Conservation (phyloP, 2,888 invertebrate genomes). For the Agonopterix arenella region DNA sequence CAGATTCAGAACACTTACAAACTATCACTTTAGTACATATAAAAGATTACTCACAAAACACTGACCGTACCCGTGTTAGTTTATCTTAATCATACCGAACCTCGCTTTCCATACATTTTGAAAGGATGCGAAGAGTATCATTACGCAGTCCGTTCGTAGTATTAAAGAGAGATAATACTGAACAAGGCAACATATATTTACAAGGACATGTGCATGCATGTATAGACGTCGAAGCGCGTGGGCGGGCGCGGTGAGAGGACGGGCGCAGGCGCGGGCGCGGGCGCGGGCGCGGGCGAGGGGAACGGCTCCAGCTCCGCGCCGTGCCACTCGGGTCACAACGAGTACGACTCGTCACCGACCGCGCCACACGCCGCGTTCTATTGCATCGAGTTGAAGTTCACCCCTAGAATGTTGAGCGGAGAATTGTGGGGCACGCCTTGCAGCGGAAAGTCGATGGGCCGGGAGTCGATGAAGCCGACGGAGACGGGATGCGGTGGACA, state of each 20-base stretch:
- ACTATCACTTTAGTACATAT: background rate
- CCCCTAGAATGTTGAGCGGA: conserved; percentile 83
- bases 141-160: background rate
- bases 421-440: conserved; percentile 78
- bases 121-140: background rate
- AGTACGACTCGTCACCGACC: conserved; percentile 37
- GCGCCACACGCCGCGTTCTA: conserved; percentile 66
- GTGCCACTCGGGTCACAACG: conserved; percentile 63
- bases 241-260: conserved; percentile 3
- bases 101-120: no score
- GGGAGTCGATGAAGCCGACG: conserved; percentile 83
- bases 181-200: conserved; percentile 19
- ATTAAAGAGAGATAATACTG: conserved; percentile 14
- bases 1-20: conserved; percentile 2
- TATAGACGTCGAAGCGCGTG: conserved; percentile 17
- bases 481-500: conserved; percentile 81
- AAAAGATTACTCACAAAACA: background rate
- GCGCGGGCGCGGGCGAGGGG: conserved; percentile 10
- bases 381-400: conserved; percentile 88
- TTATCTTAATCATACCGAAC: no score
- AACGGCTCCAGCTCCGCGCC: conserved; percentile 21
- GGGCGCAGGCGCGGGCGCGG: conserved; percentile 12
- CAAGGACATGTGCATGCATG: conserved; percentile 35
- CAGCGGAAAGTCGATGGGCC: conserved; percentile 82
- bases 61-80: no score